Base-by-base conservation (phyloP, 2,888 invertebrate genomes). In the Deroplatys truncata region DNA sequence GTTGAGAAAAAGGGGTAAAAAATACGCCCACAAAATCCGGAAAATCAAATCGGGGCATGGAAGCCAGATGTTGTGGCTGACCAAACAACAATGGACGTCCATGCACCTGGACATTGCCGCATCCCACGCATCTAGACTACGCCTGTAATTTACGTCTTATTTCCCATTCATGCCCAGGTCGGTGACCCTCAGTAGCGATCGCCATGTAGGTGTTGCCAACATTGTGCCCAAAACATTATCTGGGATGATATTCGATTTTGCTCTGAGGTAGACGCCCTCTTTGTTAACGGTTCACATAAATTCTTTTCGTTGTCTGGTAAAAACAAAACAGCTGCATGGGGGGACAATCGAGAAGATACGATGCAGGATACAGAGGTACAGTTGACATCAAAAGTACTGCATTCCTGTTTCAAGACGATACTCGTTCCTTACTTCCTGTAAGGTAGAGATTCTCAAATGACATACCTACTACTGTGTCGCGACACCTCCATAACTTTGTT, bases 261-360 rank as follows among this genome's bases (percentile, higher is more conserved):
- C 56, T 72, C 35, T 87, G 28, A 87, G 15, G 35, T 28, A 13
- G 28, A 31, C 35, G 88, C 83, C 88, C 83, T 88, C 88, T 88
- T 88, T 88, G 84, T 88, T 28, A 88, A 82, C 84, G 56, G 31
- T 83, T 28, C 88, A 88, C 29, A 29, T 88, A 49, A 84, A 35
- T 87, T 87, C n/a, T 56, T 87, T 28, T 88, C 29, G 25, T 10
- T 72, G 56, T 72, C 56, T 72, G 56, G 56, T 72, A 72, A 72
- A 72, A 72, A 72, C 56, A 72, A 72, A 72, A 72, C 56, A 72
- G 56, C 56, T 72, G 56, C 56, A 20, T 4, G 20, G 56, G 56
- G 56, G 25, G 20, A 72, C 56, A 72, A 72, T 72, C 56, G 56
- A 72, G 56, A 72, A 72, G 56, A 72, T 72, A 72, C 56, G 56